Base-by-base conservation (phyloP, 2,797 vertebrate species). In the Ispidina lecontei region DNA sequence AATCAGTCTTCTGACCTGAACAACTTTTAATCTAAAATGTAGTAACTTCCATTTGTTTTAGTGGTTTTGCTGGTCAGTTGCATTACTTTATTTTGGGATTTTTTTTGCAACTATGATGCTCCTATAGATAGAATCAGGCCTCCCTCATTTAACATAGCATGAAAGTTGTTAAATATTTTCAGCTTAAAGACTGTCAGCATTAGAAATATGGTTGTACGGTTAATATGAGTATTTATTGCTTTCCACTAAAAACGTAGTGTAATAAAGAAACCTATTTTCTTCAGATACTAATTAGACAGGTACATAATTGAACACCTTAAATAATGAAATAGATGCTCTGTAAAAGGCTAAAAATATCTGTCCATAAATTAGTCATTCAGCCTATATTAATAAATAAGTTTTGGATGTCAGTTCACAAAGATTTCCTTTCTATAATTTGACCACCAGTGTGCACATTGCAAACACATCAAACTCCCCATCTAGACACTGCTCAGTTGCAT, bases 341-440 rank as follows among this genome's bases (percentile, higher is more conserved):
- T 92, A 91, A 91, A 95, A 90, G 82, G 74, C 94, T 96, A 91
- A 96, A 97, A 97, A 96, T 97, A 97, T 92, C 95, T 95, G 85
- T 46, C 86, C 92, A 97, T 98, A 96, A 98, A 98, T 98, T 96
- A 97, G 90, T 97, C 49, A 97, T 96, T 95, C 82, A 85, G 91
- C 73, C 86, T 90, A 79, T 97, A 97, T 98, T 96, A 98, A 98
- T 97, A 97, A 96, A 81, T 93, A 94, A 97, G 78, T 63, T 74
- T 41, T 89, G 62, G 52, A 79, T 94, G 88, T 67, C 89, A 95
- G 84, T 56, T 96, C 64, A 84, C 70, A 81, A 77, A 81, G 84
- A 75, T 88, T 93, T 84, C 55, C 72, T 72, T 79, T 85, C 89
- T 90, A 54, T 78, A 84, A 64, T 91, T 94, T 96, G 96, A 94